A percentile compares a stretch with the other conserved stretches of the same genome.
phyloP scores from a whole-genome alignment of 2,888 invertebrate species.

The Tridacna gigas region DNA sequence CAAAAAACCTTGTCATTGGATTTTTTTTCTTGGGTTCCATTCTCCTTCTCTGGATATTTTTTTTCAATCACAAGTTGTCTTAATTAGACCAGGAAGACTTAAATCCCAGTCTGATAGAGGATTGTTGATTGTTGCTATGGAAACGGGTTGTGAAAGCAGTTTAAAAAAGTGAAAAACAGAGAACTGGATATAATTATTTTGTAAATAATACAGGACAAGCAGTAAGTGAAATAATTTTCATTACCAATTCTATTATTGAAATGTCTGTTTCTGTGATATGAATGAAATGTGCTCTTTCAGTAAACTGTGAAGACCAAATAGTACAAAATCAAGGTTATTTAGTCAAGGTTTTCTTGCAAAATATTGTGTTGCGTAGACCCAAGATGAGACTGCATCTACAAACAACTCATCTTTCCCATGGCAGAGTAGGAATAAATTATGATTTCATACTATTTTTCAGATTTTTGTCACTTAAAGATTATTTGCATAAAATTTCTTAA shows the following conservation, averaged over 20 bases:
- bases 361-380: too few species aligned
- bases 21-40: slow-evolving; percentile 9
- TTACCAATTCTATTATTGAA: not conserved
- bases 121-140: slow-evolving; percentile 22
- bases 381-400: too few species aligned
- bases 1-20: slow-evolving; percentile 1
- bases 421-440: too few species aligned
- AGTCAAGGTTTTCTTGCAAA: too few species aligned
- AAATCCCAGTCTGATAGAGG: slow-evolving; percentile 5
- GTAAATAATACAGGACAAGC: not conserved
- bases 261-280: not conserved
- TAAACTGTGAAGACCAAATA: too few species aligned
- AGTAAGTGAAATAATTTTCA: not conserved
- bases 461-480: too few species aligned
- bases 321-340: too few species aligned
- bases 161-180: not conserved
- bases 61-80: slow-evolving; percentile 2
- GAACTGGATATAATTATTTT: slow-evolving; percentile 8
- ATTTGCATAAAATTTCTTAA: too few species aligned
- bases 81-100: slow-evolving; percentile 11
- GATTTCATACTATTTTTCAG: too few species aligned
- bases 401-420: too few species aligned
- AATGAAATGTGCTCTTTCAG: too few species aligned
- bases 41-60: not conserved
- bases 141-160: not conserved